Base-by-base conservation (phyloP, 2,888 invertebrate genomes). In the Arctia plantaginis region DNA sequence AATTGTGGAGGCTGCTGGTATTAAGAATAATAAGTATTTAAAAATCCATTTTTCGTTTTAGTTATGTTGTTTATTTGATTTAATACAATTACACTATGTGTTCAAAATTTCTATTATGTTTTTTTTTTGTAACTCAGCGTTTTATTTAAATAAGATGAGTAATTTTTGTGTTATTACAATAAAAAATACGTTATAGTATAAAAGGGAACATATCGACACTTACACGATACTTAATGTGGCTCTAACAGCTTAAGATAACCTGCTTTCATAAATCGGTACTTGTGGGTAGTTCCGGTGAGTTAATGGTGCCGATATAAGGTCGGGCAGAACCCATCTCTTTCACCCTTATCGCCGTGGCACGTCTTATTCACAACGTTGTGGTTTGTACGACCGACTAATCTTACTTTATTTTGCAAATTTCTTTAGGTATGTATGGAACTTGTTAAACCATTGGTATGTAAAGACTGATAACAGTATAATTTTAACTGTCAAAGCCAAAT, bases 231-330 rank as follows among this genome's bases (percentile, higher is more conserved):
- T 47, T 65, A 59, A n/a, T 15, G 10, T 20, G 27, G 23, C 47
- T 59, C 47, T 18, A 73, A 59, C 13, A 35, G 47, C 71, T 51
- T 30, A 68, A 81, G 89, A 87, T 89, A 90, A 83, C 87, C 85
- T 80, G 78, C 76, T 72, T 76, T 81, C 81, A 87, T 91, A 92
- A 90, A 90, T 87, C 74, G 75, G 74, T 66, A 66, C 71, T 73
- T n/a, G 65, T 15, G 30, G 80, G 75, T 84, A 79, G 77, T 81
- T 78, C 55, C 73, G 74, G 81, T 89, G 88, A 91, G 89, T 91
- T 90, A 91, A 88, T 89, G 91, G 82, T 74, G 75, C 80, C 88
- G 92, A 91, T 92, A 91, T 88, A 89, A 89, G 93, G 91, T 90
- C 88, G 91, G 91, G 85, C 90, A 82, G 71, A 77, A 88, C 85